A percentile compares a stretch with the other conserved stretches of the same genome.
Evolutionary conservation across 2,888 invertebrate species (phyloP).

Genomic region (Holacanthella duospinosa): DNA sequence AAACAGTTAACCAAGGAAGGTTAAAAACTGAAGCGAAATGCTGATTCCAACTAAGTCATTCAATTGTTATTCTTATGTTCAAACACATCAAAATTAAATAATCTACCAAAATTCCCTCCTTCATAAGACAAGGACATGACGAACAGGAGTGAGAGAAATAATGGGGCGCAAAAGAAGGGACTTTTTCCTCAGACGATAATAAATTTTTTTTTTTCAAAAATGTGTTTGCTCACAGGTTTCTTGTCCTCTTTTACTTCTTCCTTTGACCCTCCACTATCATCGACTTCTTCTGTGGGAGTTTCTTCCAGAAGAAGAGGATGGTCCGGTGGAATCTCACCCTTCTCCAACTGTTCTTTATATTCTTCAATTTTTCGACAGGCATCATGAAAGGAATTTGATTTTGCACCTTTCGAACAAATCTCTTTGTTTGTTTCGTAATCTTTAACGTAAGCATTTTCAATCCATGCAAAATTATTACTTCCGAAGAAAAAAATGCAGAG

Average conservation of each 20-base stretch:
- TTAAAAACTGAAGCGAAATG: too few relatives aligned
- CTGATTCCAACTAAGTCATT: too few relatives aligned
- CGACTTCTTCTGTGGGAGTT: conserved; percentile 5
- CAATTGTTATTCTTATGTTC: too few relatives aligned
- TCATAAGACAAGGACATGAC: too few relatives aligned
- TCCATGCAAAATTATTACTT: conserved; percentile 85
- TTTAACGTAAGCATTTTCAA: conserved; percentile 71
- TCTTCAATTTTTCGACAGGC: conserved; percentile 70
- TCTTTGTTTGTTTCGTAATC: conserved; percentile 71
- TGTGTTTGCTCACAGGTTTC: too few relatives aligned
- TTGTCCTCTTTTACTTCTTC: conserved; percentile 5
- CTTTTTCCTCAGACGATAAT: too few relatives aligned
- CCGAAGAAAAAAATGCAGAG: conserved; percentile 91
- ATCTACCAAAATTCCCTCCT: too few relatives aligned
- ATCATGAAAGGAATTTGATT: conserved; percentile 63
- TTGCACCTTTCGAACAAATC: conserved; percentile 61
- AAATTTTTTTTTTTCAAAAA: too few relatives aligned
- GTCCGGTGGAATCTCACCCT: neutral
- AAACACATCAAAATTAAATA: too few relatives aligned
- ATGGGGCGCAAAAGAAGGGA: too few relatives aligned
- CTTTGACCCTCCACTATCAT: conserved; percentile 2
- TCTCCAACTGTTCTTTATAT: neutral
- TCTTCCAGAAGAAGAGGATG: conserved; percentile 13
- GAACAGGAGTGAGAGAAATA: too few relatives aligned
- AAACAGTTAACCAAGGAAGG: too few relatives aligned